These are phyloP conservation scores for Nibea coibor DNA, from an alignment of 2,113 vertebrate genomes.

Conservation along the genomic window DNA sequence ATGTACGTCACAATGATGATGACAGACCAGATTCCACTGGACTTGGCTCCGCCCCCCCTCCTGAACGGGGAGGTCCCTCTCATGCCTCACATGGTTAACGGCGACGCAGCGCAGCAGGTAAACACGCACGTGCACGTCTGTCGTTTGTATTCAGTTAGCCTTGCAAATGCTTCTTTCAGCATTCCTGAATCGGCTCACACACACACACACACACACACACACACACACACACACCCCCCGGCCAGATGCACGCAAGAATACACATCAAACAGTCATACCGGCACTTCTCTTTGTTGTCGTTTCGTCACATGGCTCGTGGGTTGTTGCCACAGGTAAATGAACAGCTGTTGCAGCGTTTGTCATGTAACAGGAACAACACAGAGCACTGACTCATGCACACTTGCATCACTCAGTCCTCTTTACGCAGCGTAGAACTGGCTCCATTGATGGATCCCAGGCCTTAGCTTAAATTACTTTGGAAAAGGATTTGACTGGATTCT, in stretches of 20 bases:
- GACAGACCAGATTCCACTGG: constrained; percentile 99
- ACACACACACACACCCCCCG: neutral
- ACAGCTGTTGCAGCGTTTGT: constrained; percentile 19
- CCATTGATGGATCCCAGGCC: constrained; percentile 35
- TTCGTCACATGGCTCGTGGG: constrained; percentile 15
- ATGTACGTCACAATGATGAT: constrained; percentile 99
- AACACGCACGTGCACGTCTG: constrained; percentile 25
- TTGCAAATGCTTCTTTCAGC: constrained; percentile 7
- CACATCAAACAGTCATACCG: constrained; percentile 1
- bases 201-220: neutral
- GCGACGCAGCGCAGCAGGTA: constrained; percentile 97
- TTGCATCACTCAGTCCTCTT: neutral
- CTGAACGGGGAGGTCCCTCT: constrained; percentile 96
- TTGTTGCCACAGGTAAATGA: constrained; percentile 34
- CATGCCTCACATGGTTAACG: constrained; percentile 96
- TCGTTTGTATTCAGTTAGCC: neutral
- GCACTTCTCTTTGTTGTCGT: constrained; percentile 35
- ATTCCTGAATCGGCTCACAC: neutral
- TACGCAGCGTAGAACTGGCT: neutral
- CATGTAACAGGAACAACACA: constrained; percentile 13
- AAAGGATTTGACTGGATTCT: constrained; percentile 15
- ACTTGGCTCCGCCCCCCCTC: constrained; percentile 93
- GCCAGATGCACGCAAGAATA: neutral
- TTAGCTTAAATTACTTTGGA: constrained; percentile 32
- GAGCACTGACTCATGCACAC: neutral